Percentiles rank a stretch among this genome's conserved stretches.
Evolutionary conservation across 2,888 invertebrate genomes (phyloP).

Genomic region (Theodoxus fluviatilis): DNA sequence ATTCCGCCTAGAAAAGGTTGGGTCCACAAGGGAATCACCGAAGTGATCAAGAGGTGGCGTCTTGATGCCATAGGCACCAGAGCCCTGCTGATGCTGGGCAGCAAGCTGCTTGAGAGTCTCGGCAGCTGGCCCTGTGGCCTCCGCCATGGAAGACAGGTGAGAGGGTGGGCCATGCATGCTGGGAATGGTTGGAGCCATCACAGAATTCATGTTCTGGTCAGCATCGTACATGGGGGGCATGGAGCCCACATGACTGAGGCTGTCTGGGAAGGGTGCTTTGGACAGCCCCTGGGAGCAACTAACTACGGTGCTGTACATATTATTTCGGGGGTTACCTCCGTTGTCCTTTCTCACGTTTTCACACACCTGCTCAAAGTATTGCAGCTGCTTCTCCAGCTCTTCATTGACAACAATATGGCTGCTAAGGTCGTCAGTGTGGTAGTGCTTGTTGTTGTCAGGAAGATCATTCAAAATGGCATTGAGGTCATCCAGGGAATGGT

Average conservation of each 20-base stretch:
- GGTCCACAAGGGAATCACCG: constrained; percentile 22
- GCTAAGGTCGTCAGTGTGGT: too few relatives aligned
- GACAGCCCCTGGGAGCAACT: constrained; percentile 39
- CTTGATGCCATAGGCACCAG: constrained; percentile 39
- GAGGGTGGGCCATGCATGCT: constrained; percentile 28
- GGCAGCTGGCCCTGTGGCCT: constrained; percentile 80
- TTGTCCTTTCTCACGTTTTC: constrained; percentile 40
- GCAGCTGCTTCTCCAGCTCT: constrained; percentile 50
- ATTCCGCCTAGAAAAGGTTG: constrained; percentile 28
- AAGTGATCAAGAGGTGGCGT: constrained; percentile 31
- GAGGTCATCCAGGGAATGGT: too few relatives aligned
- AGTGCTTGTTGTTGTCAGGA: too few relatives aligned
- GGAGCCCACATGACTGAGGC: constrained; percentile 25
- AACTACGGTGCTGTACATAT: constrained; percentile 34
- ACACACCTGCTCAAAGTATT: constrained; percentile 53
- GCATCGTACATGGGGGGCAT: constrained; percentile 33
- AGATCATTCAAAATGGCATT: too few relatives aligned
- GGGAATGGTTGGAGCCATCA: constrained; percentile 21
- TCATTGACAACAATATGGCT: too few relatives aligned
- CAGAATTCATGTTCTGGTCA: constrained; percentile 27
- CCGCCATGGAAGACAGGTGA: constrained; percentile 39
- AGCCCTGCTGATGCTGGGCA: constrained; percentile 84
- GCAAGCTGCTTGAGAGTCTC: constrained; percentile 97
- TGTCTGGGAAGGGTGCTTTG: constrained; percentile 33
- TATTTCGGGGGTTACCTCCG: too few relatives aligned